Conservation (phyloP, 2,888 invertebrate genomes). For the Volucella inflata region DNA sequence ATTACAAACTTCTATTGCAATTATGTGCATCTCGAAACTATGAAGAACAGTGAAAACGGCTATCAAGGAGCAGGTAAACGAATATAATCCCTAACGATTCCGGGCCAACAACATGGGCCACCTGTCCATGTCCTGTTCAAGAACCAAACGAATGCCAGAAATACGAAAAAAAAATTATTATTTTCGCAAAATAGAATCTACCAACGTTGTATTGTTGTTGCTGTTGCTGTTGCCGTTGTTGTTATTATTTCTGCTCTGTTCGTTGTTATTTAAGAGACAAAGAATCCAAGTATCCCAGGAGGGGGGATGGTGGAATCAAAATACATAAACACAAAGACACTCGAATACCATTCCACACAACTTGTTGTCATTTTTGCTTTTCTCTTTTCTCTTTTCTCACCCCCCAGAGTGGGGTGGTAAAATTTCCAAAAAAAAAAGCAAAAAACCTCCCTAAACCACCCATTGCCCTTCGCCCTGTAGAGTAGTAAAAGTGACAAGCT, state of each 20-base stretch:
- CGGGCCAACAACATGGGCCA: slow-evolving; percentile 27
- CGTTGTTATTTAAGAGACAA: slow-evolving; percentile 66
- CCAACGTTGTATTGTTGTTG: slow-evolving; percentile 34
- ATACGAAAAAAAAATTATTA: slow-evolving; percentile 14
- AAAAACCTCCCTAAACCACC: slow-evolving; percentile 12
- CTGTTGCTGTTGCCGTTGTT: not conserved
- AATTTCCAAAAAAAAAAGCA: not conserved
- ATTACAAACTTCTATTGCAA: slow-evolving; percentile 69
- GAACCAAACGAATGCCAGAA: no score
- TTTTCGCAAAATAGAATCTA: slow-evolving; percentile 65
- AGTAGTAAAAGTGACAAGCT: slow-evolving; percentile 64
- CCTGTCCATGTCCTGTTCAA: slow-evolving; percentile 32
- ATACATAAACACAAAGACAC: slow-evolving; percentile 21
- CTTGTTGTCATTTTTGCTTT: slow-evolving; percentile 49
- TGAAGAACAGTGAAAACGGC: slow-evolving; percentile 40
- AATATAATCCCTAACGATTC: slow-evolving; percentile 62
- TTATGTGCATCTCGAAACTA: slow-evolving; percentile 67
- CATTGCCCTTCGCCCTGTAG: not conserved
- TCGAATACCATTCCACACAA: slow-evolving; percentile 12
- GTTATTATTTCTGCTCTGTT: slow-evolving; percentile 5
- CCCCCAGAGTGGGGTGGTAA: not conserved
- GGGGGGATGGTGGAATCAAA: slow-evolving; percentile 53
- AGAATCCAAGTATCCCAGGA: slow-evolving; percentile 48
- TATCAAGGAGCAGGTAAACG: slow-evolving; percentile 66
- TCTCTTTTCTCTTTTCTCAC: not conserved